These are phyloP conservation scores for Rhodinocichla rosea DNA, from an alignment of 2,113 vertebrate genomes.

Conservation along the genomic window DNA sequence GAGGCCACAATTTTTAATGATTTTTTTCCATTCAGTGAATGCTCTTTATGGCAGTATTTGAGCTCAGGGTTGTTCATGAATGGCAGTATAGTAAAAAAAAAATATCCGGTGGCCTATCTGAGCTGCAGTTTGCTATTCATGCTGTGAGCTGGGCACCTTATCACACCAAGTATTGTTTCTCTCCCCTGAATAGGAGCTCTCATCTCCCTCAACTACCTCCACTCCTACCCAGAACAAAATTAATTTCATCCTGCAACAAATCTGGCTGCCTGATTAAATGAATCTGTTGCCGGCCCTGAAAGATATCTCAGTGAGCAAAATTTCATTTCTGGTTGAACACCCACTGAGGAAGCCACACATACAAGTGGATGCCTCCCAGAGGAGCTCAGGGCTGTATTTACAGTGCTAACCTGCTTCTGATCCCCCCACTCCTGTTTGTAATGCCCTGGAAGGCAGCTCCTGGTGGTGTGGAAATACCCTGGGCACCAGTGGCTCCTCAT, in stretches of 20 bases:
- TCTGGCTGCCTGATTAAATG: slow-evolving; percentile 17
- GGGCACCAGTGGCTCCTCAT: background rate
- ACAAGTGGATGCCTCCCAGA: background rate
- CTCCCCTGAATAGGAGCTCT: slow-evolving; percentile 8
- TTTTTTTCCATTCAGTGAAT: slow-evolving; percentile 52
- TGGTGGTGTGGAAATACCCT: background rate
- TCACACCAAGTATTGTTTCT: background rate
- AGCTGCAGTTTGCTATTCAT: background rate
- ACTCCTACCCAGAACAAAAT: slow-evolving; percentile 32
- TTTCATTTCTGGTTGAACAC: slow-evolving; percentile 21
- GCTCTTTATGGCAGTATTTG: slow-evolving; percentile 25
- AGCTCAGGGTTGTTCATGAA: slow-evolving; percentile 10
- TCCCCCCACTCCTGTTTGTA: background rate
- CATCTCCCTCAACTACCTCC: background rate
- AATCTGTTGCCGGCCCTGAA: background rate
- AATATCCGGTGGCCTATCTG: slow-evolving; percentile 1
- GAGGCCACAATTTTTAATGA: slow-evolving; percentile 49
- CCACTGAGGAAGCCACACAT: background rate
- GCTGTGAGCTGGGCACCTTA: background rate
- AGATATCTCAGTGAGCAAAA: background rate
- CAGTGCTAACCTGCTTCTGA: background rate
- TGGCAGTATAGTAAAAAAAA: background rate
- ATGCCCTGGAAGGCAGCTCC: background rate
- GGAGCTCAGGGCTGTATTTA: background rate
- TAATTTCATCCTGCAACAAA: slow-evolving; percentile 27